These are phyloP conservation scores for Porites australiensis DNA, from an alignment of 64 coral and sea anemone genomes.

Conservation along the genomic window DNA sequence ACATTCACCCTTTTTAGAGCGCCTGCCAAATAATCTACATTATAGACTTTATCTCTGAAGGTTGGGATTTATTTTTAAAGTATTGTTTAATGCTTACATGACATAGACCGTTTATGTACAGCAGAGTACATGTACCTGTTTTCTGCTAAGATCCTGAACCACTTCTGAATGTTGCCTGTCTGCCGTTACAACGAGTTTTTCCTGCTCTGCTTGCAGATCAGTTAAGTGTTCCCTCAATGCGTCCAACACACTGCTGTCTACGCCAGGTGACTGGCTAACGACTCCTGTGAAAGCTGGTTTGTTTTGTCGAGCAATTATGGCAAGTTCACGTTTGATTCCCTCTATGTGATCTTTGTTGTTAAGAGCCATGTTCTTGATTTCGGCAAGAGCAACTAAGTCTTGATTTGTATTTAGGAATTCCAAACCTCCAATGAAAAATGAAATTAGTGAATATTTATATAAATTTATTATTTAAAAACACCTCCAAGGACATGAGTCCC, in stretches of 20 bases:
- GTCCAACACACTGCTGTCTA: constrained; percentile 77
- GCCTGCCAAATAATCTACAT: no score
- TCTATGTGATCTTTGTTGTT: constrained; percentile 88
- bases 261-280: constrained; percentile 39
- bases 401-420: constrained; percentile 67
- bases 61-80: no score
- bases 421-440: background rate
- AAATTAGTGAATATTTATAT: background rate
- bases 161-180: constrained; percentile 66
- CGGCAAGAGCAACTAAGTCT: constrained; percentile 37
- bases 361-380: constrained; percentile 66
- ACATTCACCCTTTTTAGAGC: no score
- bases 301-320: constrained; percentile 71
- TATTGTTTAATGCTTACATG: no score
- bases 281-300: constrained; percentile 61
- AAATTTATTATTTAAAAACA: no score
- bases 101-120: no score
- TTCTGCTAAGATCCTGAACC: constrained; percentile 73
- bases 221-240: constrained; percentile 64
- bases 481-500: no score
- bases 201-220: constrained; percentile 82
- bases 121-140: constrained; percentile 66
- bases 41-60: no score
- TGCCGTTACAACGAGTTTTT: constrained; percentile 49
- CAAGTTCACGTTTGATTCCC: constrained; percentile 74